phyloP scores from a whole-genome alignment of 2,888 invertebrate species.

The Iselma pallidipennis region DNA sequence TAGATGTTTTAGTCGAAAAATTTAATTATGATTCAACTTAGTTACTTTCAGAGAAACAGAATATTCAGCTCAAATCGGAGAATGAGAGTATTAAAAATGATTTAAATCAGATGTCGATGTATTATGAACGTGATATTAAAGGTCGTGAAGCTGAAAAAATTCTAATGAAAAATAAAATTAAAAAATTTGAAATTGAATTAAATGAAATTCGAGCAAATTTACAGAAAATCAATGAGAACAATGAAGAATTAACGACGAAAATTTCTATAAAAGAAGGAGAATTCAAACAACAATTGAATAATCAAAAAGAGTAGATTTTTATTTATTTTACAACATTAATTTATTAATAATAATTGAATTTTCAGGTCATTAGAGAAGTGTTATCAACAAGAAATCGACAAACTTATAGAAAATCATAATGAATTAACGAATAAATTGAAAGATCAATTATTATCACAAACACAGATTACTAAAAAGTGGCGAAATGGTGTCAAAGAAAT shows the following conservation, averaged over 20 bases:
- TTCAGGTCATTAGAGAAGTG: conserved; percentile 28
- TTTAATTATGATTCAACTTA: conserved; percentile 35
- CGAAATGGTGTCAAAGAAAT: conserved; percentile 66
- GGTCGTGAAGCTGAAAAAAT: conserved; percentile 64
- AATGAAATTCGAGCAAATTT: conserved; percentile 45
- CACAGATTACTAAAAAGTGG: conserved; percentile 66
- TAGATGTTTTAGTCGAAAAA: no score
- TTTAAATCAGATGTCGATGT: conserved; percentile 61
- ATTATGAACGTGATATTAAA: conserved; percentile 62
- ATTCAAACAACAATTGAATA: conserved; percentile 25
- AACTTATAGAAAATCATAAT: conserved; percentile 33
- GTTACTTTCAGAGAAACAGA: conserved; percentile 63
- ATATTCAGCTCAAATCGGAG: conserved; percentile 62
- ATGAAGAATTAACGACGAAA: conserved; percentile 42
- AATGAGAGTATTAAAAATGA: conserved; percentile 64
- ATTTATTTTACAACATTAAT: neutral
- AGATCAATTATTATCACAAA: conserved; percentile 64
- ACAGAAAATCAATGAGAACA: conserved; percentile 42
- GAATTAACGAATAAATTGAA: conserved; percentile 59
- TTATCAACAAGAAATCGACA: conserved; percentile 33
- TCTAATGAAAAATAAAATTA: conserved; percentile 52
- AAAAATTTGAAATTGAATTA: conserved; percentile 53
- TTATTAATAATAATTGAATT: conserved; percentile 12
- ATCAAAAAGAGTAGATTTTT: conserved; percentile 5
- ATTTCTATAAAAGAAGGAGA: conserved; percentile 45